Conservation (phyloP, 2,113 vertebrate genomes). For the Lophochroa leadbeateri region DNA sequence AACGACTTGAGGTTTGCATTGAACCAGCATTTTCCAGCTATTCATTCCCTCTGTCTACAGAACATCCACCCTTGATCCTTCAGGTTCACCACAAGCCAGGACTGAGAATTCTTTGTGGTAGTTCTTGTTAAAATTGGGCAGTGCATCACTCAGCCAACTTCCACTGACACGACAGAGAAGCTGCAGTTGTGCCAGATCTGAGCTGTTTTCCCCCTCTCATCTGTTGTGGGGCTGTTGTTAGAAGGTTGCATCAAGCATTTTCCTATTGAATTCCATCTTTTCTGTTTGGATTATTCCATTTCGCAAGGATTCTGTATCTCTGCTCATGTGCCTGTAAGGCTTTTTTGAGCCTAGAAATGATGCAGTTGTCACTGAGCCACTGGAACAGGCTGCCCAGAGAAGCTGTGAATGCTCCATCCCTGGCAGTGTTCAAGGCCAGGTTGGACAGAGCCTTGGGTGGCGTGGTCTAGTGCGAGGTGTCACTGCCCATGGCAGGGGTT, state of each 20-base stretch:
- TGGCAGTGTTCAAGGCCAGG: background rate
- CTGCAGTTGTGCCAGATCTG: background rate
- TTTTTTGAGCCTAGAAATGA: background rate
- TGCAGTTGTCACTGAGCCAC: background rate
- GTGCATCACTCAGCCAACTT: background rate
- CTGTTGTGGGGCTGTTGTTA: background rate
- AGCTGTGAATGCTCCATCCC: background rate
- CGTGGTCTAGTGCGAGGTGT: background rate
- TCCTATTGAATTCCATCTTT: background rate
- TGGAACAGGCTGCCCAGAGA: background rate
- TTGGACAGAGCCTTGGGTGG: background rate
- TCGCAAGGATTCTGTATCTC: background rate
- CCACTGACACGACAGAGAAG: background rate
- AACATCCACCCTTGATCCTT: background rate
- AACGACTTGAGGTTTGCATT: background rate
- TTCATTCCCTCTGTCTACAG: background rate
- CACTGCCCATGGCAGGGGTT: background rate
- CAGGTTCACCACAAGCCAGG: background rate
- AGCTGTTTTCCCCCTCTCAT: rapidly evolving
- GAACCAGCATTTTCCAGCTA: background rate
- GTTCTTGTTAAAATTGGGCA: background rate
- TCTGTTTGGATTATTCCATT: background rate
- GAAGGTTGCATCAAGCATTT: background rate
- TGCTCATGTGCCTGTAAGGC: background rate
- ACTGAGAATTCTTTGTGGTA: background rate